These are phyloP conservation scores for Amblyjoppa fuscipennis DNA, from an alignment of 2,888 invertebrate species.

Conservation along the genomic window DNA sequence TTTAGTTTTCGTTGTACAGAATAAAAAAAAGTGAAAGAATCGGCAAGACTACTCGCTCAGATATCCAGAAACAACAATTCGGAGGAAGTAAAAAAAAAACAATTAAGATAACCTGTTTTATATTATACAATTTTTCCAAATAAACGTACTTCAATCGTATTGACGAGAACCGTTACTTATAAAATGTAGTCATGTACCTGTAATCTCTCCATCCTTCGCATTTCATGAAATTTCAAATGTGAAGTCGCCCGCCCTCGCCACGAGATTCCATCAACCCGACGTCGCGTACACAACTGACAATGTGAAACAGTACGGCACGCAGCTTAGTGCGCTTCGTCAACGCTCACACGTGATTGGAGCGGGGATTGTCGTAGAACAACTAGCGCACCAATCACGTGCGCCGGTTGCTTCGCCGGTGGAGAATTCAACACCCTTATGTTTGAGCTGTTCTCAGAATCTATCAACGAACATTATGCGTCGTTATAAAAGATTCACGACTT, in stretches of 20 bases:
- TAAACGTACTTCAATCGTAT: constrained; percentile 53
- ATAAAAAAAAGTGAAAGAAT: constrained; percentile 33
- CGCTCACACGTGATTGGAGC: neutral
- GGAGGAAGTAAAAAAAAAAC: constrained; percentile 27
- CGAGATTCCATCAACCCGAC: neutral
- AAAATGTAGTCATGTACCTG: neutral
- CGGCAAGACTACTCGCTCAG: neutral
- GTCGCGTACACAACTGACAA: neutral
- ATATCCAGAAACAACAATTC: constrained; percentile 16
- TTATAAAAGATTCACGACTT: too few relatives aligned
- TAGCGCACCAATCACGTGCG: neutral
- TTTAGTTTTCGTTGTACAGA: constrained; percentile 53
- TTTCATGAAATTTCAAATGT: neutral
- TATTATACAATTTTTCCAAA: constrained; percentile 61
- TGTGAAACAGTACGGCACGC: neutral
- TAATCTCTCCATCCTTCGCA: too few relatives aligned
- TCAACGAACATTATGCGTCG: neutral
- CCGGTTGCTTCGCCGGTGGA: neutral
- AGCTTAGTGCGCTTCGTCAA: neutral
- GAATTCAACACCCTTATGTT: neutral
- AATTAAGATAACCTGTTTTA: constrained; percentile 51
- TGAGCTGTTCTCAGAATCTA: neutral
- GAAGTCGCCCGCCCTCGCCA: neutral
- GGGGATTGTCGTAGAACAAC: neutral
- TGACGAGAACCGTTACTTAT: neutral